Percentiles rank a stretch among this genome's conserved stretches.
These are phyloP conservation scores for Neoseiulus cucumeris DNA, from an alignment of 1,140 invertebrate species.

Conservation along the genomic window DNA sequence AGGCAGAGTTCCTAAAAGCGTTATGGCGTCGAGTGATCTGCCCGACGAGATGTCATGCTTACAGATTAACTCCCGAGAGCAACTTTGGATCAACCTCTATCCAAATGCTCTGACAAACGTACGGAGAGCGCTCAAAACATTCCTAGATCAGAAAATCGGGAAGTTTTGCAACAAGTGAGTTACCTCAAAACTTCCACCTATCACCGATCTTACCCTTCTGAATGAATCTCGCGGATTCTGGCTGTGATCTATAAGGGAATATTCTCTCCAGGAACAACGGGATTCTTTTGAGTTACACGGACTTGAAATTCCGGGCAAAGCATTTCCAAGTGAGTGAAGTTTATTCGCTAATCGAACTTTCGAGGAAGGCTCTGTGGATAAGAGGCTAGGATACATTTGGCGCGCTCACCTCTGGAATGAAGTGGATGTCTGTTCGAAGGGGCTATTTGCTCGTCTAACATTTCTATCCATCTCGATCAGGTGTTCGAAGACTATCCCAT, in stretches of 20 bases:
- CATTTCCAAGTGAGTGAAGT: not conserved
- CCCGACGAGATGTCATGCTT: not conserved
- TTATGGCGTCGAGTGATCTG: not conserved
- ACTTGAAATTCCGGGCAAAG: not conserved
- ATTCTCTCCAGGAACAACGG: not conserved
- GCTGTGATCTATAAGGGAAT: too few species aligned
- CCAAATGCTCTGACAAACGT: constrained; percentile 1
- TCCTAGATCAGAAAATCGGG: not conserved
- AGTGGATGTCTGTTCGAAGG: too few species aligned
- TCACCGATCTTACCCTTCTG: too few species aligned
- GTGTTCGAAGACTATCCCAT: not conserved
- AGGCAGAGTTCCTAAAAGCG: too few species aligned
- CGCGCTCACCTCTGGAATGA: too few species aligned
- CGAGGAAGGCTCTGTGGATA: too few species aligned
- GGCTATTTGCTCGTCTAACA: too few species aligned
- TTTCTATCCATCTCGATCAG: too few species aligned
- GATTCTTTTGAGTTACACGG: not conserved
- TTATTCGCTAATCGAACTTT: too few species aligned
- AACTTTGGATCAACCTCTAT: constrained; percentile 5
- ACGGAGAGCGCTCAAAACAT: not conserved
- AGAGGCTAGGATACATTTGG: too few species aligned
- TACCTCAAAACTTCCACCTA: too few species aligned
- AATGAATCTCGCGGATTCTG: too few species aligned
- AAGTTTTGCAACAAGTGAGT: constrained; percentile 1
- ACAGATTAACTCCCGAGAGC: not conserved